phyloP scores from a whole-genome alignment of 92 coral and sea anemone species.

The Scolanthus callimorphus region DNA sequence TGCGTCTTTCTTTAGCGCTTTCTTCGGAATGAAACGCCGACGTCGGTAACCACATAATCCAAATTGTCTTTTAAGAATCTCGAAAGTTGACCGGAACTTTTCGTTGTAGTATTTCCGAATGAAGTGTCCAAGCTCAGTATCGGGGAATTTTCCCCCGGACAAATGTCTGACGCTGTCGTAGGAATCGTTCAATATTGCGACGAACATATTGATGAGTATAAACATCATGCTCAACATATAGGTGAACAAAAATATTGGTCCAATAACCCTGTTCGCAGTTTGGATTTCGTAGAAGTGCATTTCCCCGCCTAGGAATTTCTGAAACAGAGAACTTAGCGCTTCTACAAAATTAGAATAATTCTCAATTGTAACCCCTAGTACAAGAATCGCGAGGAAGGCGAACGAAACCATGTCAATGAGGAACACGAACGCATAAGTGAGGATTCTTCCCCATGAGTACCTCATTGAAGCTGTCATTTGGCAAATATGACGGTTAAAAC shows the following conservation, averaged over 20 bases:
- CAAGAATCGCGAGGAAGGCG: conserved; percentile 50
- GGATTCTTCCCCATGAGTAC: conserved; percentile 40
- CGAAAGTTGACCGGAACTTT: conserved; percentile 31
- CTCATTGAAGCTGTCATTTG: conserved; percentile 80
- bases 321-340: conserved; percentile 54
- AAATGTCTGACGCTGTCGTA: conserved; percentile 60
- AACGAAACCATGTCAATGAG: conserved; percentile 60
- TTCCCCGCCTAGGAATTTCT: conserved; percentile 75
- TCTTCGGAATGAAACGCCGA: conserved; percentile 39
- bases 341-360: conserved; percentile 50
- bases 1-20: conserved; percentile 12
- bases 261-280: conserved; percentile 51
- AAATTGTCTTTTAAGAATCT: conserved; percentile 54
- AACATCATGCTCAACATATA: conserved; percentile 71
- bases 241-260: conserved; percentile 57
- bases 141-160: conserved; percentile 81
- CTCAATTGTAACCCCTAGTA: conserved; percentile 52
- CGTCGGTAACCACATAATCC: conserved; percentile 63
- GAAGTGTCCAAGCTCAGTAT: conserved; percentile 68
- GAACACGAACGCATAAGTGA: conserved; percentile 61
- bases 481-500: conserved; percentile 84
- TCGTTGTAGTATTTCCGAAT: conserved; percentile 55
- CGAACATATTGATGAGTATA: conserved; percentile 82
- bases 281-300: conserved; percentile 45
- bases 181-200: conserved; percentile 80